Base-by-base conservation (phyloP, 2,797 vertebrate genomes). In the Periparus ater region DNA sequence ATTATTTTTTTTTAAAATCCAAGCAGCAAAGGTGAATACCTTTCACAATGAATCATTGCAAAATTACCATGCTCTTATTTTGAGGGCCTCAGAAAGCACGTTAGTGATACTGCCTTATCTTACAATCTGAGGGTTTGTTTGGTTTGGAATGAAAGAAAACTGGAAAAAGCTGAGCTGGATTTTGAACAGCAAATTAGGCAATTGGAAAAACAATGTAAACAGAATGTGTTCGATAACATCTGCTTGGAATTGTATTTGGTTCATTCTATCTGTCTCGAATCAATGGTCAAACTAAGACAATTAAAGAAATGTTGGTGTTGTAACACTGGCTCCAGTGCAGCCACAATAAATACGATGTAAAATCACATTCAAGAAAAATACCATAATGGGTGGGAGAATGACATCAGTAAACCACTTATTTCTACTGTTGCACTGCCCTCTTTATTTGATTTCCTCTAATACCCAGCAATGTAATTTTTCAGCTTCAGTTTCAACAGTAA, bases 1-100 rank as follows among this genome's bases (percentile, higher is more conserved):
- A 66, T 78, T 73, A 62, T 42, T 80, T 76, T 80, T 74, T 82
- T 88, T 50, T 14, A 0, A 77, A 94, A 93, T 92, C 95, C 92
- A 92, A 93, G 92, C 78, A 95, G 91, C 92, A 97, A 96, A 93
- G 91, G 85, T 93, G 95, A 96, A 80, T 89, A 77, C 72, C 93
- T 97, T 97, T 92, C 95, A 95, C 95, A 96, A 96, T n/a, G 68
- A 93, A 89, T 68, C 78, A 91, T 95, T 97, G 95, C 95, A 96
- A 95, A 96, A 96, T 88, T 89, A 95, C 82, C 70, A 86, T 88
- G 68, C 82, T 27, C 55, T 78, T 87, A 89, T 92, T 95, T 81
- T 94, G 82, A 81, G 92, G 48, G 44, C 73, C 91, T 94, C 54
- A 2, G 85, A 91, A 96, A 93, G 62, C 82, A 92, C 0, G 7